Conservation (phyloP, 1,140 invertebrate species). For the Hylaeus anthracinus region DNA sequence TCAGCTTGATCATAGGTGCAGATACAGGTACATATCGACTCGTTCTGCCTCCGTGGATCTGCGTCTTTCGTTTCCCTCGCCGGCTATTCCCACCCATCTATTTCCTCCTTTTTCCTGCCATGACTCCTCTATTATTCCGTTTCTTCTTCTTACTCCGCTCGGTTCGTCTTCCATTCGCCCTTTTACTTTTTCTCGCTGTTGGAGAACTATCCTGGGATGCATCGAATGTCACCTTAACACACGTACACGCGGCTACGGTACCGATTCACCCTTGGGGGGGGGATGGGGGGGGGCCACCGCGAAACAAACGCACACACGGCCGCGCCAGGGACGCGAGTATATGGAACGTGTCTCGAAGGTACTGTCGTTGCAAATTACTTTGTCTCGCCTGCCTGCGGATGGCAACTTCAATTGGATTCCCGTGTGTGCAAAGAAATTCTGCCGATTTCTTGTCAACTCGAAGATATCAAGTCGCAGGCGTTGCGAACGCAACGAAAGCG, state of each 20-base stretch:
- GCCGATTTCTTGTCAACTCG: neutral
- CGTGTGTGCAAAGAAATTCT: slow-evolving; percentile 22
- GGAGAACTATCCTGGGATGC: slow-evolving; percentile 44
- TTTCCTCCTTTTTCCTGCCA: neutral
- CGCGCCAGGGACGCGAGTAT: slow-evolving; percentile 4
- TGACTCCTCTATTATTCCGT: neutral
- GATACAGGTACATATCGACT: slow-evolving; percentile 50
- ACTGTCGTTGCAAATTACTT: slow-evolving; percentile 58
- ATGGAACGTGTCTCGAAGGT: slow-evolving; percentile 19
- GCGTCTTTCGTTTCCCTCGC: slow-evolving; percentile 28
- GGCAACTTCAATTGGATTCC: slow-evolving; percentile 38
- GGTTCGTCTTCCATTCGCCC: neutral
- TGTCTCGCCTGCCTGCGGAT: slow-evolving; percentile 48
- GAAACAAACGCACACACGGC: slow-evolving; percentile 27
- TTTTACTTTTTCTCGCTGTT: slow-evolving; percentile 20
- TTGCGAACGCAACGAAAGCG: no score
- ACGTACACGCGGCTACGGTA: slow-evolving; percentile 26
- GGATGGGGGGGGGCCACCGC: neutral
- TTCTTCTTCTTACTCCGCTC: neutral
- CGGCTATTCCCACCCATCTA: neutral
- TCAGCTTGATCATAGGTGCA: slow-evolving; percentile 3
- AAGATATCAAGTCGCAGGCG: neutral
- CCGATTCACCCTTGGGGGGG: slow-evolving; percentile 54
- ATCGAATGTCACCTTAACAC: slow-evolving; percentile 52
- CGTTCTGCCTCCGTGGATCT: slow-evolving; percentile 27